phyloP scores from a whole-genome alignment of 2,888 invertebrate species.

The Caenorhabditis sp. region DNA sequence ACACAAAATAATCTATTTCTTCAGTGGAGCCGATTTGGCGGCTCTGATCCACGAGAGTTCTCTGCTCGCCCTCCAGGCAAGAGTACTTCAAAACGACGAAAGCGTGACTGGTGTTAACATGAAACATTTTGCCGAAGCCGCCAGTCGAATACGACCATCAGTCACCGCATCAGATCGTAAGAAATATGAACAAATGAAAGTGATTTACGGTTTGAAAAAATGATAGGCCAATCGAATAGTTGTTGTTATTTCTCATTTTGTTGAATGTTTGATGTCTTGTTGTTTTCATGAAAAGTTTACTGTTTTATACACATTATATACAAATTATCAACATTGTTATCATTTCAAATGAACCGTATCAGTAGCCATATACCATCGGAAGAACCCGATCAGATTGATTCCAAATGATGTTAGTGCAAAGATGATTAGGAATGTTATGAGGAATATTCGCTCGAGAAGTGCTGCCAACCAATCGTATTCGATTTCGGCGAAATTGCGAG shows the following conservation, averaged over 20 bases:
- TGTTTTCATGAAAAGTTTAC: neutral
- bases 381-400: slow-evolving; percentile 60
- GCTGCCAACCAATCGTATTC: slow-evolving; percentile 69
- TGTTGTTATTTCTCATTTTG: neutral
- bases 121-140: slow-evolving; percentile 74
- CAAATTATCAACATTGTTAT: neutral
- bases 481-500: slow-evolving; percentile 64
- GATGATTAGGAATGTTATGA: slow-evolving; percentile 56
- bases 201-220: slow-evolving; percentile 43
- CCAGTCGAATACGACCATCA: slow-evolving; percentile 85
- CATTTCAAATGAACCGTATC: slow-evolving; percentile 28
- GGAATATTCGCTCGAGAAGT: slow-evolving; percentile 62
- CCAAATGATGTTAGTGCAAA: slow-evolving; percentile 59
- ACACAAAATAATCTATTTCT: slow-evolving; percentile 17
- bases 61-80: slow-evolving; percentile 81
- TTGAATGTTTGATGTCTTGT: neutral
- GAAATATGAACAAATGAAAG: slow-evolving; percentile 77
- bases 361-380: slow-evolving; percentile 53
- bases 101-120: slow-evolving; percentile 33
- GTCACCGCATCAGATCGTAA: slow-evolving; percentile 79
- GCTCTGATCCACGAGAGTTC: slow-evolving; percentile 88
- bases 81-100: slow-evolving; percentile 73
- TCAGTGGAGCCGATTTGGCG: slow-evolving; percentile 87
- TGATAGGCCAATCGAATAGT: neutral
- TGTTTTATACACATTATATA: neutral